A percentile compares a stretch with the other conserved stretches of the same genome.
Evolutionary conservation across 2,888 invertebrate genomes (phyloP).

Genomic region (Spisula solida): DNA sequence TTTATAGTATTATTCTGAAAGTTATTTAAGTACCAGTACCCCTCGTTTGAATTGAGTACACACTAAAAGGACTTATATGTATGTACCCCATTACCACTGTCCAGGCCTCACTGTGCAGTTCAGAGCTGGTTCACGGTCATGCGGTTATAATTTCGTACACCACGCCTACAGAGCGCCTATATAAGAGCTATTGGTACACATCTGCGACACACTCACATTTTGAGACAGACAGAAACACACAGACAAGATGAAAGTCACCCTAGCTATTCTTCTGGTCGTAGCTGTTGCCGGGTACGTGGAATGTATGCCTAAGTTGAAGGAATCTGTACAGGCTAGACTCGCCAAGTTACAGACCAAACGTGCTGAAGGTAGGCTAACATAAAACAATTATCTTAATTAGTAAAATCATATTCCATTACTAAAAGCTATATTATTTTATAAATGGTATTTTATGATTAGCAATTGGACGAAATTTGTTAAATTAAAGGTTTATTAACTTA

Average conservation of each 20-base stretch:
- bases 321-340: neutral
- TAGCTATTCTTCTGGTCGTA: neutral
- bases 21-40: neutral
- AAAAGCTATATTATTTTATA: too few species aligned
- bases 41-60: neutral
- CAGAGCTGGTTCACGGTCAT: neutral
- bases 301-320: neutral
- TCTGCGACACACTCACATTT: neutral
- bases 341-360: neutral
- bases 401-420: neutral
- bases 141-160: neutral
- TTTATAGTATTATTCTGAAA: too few species aligned
- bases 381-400: neutral
- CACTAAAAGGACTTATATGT: neutral
- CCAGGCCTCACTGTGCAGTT: neutral
- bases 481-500: too few species aligned
- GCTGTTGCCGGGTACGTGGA: conserved; percentile 8
- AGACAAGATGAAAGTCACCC: neutral
- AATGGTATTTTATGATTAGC: too few species aligned
- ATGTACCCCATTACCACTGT: neutral
- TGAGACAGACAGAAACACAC: neutral
- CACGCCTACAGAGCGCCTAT: neutral
- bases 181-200: neutral
- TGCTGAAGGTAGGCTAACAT: neutral
- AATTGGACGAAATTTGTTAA: too few species aligned